Evolutionary conservation across 2,797 vertebrate genomes (phyloP), one percentile per base, ranked within the genome.

Genomic region (Acanthornis magna): DNA sequence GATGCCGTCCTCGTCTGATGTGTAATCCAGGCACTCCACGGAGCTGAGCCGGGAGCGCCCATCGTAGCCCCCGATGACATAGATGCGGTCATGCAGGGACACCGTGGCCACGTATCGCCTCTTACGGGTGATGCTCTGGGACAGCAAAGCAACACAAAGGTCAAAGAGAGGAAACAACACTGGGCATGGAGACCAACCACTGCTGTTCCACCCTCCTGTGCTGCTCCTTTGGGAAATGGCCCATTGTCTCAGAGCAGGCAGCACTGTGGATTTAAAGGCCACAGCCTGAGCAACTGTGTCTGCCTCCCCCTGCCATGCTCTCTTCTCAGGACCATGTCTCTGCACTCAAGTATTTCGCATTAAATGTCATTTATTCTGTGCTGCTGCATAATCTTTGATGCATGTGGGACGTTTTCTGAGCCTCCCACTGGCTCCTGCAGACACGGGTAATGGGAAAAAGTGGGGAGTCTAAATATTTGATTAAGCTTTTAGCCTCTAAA

Each of bases 31-130:
- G 94, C 99, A 99, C 96, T 99, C 99, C 85, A 99, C 99, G 0
- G 99, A 99, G 96, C 99, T 99, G 97, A 99, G 99, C 20, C 99
- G 98, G 2, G 99, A 99, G 32, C 99, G 99, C 0, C 99, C 99
- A 3, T 99, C 99, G 13, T 99, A 99, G 12, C 99, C 99, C 13
- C 99, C 99, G 6, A 99, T 99, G 73, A 99, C 99, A 3, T 99
- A 99, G 83, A 99, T 99, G 0, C 99, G 98, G 88, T 99, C 99
- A 2, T 99, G 99, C 13, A 99, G 98, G 19, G 99, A 99, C 83
- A 99, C 99, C 0, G 99, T 99, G 53, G 99, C 99, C 25, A 99
- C 99, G 2, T 99, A 99, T 5, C 99, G 99, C 51, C 99, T 98
- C 96, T 99, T 99, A 16, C 99, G 98, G 21, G 99, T 99, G 89